A percentile compares a stretch with the other conserved stretches of the same genome.
These are phyloP conservation scores for Pogonocichla stellata DNA, from an alignment of 2,113 vertebrate genomes.

Conservation along the genomic window DNA sequence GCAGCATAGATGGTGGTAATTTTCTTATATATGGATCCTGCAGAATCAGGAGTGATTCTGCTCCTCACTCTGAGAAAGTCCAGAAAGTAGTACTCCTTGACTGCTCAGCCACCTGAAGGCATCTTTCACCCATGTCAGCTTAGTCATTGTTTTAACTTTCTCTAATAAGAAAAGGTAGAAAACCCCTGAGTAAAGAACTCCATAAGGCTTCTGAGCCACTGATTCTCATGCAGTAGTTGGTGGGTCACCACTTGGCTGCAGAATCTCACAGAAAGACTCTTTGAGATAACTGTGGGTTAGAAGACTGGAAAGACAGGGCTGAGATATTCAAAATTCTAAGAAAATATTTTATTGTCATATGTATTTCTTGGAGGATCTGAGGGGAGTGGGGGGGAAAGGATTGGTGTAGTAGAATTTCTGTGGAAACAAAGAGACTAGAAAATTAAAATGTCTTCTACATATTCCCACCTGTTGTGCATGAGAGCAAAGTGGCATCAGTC, in stretches of 20 bases:
- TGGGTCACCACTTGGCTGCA: neutral
- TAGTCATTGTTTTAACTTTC: neutral
- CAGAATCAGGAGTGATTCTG: neutral
- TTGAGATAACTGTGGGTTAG: neutral
- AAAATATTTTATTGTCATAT: neutral
- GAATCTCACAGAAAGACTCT: neutral
- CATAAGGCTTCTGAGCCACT: neutral
- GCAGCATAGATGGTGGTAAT: neutral
- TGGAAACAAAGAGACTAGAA: neutral
- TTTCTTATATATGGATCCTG: neutral
- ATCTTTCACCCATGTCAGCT: neutral
- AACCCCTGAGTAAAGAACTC: neutral
- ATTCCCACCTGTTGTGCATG: neutral
- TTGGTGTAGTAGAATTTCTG: neutral
- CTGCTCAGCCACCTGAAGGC: neutral
- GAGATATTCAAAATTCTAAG: neutral
- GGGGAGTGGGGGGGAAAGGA: too few species aligned
- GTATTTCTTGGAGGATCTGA: neutral
- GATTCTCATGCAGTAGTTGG: neutral
- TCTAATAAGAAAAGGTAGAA: neutral
- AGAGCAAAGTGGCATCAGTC: neutral
- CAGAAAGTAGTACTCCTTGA: neutral
- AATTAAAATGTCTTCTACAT: neutral
- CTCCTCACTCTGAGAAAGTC: neutral
- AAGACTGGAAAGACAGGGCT: neutral